These are phyloP conservation scores for Equus quagga DNA, from an alignment of 2,113 vertebrate genomes.

Conservation along the genomic window DNA sequence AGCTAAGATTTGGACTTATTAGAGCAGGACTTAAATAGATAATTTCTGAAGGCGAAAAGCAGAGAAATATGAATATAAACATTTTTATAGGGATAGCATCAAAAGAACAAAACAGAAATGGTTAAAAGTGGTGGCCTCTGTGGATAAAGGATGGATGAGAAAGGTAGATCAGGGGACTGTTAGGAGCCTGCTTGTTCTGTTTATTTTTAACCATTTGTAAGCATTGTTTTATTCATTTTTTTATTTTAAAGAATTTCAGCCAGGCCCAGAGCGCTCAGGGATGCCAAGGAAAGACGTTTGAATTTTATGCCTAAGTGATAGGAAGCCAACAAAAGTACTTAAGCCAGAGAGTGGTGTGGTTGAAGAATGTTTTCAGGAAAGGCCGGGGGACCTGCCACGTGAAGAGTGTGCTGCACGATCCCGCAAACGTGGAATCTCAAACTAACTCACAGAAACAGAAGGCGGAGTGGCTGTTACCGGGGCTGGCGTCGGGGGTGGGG, in stretches of 20 bases:
- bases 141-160: neutral
- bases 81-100: neutral
- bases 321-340: neutral
- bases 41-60: slow-evolving; percentile 28
- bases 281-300: neutral
- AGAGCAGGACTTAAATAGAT: neutral
- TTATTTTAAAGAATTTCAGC: neutral
- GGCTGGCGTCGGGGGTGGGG: neutral
- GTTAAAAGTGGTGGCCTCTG: neutral
- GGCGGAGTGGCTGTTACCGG: neutral
- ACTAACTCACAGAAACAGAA: neutral
- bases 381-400: neutral
- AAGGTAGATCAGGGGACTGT: neutral
- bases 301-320: neutral
- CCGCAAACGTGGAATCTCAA: neutral
- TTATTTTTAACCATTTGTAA: neutral
- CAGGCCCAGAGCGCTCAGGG: neutral
- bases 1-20: neutral
- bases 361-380: neutral
- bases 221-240: neutral
- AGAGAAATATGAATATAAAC: neutral
- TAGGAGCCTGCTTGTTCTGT: neutral
- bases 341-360: neutral
- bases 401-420: neutral
- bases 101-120: neutral